These are phyloP conservation scores for Branchellion lobata DNA, from an alignment of 2,888 invertebrate species.

Conservation along the genomic window DNA sequence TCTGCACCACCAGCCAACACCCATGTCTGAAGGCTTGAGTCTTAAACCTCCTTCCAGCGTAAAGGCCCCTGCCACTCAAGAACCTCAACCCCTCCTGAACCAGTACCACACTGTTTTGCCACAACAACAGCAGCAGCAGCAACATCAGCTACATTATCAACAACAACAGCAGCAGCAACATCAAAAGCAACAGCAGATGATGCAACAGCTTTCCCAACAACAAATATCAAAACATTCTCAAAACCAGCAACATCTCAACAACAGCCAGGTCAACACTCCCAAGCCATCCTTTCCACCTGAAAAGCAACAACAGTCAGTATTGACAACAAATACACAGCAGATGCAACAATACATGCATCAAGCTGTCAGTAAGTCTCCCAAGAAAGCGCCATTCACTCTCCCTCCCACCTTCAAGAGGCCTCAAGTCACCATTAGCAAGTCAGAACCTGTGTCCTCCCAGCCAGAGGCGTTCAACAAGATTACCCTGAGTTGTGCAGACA, in stretches of 20 bases:
- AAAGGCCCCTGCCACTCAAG: too few relatives aligned
- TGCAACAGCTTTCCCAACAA: conserved; percentile 26
- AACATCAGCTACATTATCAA: too few relatives aligned
- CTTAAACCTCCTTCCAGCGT: too few relatives aligned
- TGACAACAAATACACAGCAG: background rate
- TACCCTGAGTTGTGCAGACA: too few relatives aligned
- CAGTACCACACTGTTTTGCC: conserved; percentile 5
- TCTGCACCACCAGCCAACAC: too few relatives aligned
- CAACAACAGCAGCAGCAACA: conserved; percentile 20
- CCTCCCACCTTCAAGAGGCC: background rate
- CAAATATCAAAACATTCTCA: background rate
- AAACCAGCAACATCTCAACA: conserved; percentile 5
- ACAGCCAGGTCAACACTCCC: background rate
- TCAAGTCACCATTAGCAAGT: too few relatives aligned
- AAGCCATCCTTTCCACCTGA: too few relatives aligned
- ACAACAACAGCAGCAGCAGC: conserved; percentile 28
- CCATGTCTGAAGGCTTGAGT: too few relatives aligned
- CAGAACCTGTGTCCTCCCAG: too few relatives aligned
- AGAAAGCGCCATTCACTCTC: background rate
- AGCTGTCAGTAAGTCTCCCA: background rate
- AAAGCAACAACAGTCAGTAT: background rate
- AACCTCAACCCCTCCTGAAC: background rate
- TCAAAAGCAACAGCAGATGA: conserved; percentile 6
- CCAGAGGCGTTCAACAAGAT: too few relatives aligned
- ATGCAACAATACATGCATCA: background rate